A percentile compares a stretch with the other conserved stretches of the same genome.
Evolutionary conservation across 2,888 invertebrate genomes (phyloP).

Genomic region (Drosophila colorata): DNA sequence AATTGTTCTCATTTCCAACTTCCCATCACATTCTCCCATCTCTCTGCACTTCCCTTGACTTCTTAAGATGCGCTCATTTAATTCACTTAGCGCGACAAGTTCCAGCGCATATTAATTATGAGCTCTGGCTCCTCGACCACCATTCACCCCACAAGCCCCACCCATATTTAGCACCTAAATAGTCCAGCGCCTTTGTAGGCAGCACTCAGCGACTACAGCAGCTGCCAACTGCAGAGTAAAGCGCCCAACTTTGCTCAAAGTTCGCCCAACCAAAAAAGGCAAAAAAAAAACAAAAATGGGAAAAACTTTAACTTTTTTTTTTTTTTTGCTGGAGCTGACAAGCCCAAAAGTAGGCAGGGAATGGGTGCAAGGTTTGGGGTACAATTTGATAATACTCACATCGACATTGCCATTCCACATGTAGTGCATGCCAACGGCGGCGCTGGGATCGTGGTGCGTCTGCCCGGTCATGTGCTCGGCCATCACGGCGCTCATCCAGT

Average conservation of each 20-base stretch:
- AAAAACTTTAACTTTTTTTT: constrained; percentile 2
- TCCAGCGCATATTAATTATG: constrained; percentile 64
- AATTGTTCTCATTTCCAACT: not conserved
- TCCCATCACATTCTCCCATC: not conserved
- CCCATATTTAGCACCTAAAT: constrained; percentile 7
- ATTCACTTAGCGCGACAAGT: constrained; percentile 61
- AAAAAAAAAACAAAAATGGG: not conserved
- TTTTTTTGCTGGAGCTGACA: constrained; percentile 4
- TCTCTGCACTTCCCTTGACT: constrained; percentile 2
- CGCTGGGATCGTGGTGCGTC: constrained; percentile 88
- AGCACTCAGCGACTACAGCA: constrained; percentile 11
- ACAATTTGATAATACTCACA: constrained; percentile 76
- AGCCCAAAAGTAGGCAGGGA: not conserved
- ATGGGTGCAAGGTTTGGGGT: not conserved
- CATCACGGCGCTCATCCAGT: constrained; percentile 98
- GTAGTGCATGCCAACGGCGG: constrained; percentile 85
- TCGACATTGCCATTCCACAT: constrained; percentile 86
- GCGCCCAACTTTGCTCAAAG: constrained; percentile 50
- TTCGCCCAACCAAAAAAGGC: constrained; percentile 15
- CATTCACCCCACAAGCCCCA: not conserved
- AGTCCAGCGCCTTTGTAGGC: constrained; percentile 25
- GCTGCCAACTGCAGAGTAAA: constrained; percentile 53
- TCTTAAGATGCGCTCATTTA: constrained; percentile 47
- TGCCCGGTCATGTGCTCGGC: constrained; percentile 95
- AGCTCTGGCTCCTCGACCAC: not conserved